Evolutionary conservation across 2,113 vertebrate genomes (phyloP), one percentile per base, ranked within the genome.

Genomic region (Morone saxatilis): DNA sequence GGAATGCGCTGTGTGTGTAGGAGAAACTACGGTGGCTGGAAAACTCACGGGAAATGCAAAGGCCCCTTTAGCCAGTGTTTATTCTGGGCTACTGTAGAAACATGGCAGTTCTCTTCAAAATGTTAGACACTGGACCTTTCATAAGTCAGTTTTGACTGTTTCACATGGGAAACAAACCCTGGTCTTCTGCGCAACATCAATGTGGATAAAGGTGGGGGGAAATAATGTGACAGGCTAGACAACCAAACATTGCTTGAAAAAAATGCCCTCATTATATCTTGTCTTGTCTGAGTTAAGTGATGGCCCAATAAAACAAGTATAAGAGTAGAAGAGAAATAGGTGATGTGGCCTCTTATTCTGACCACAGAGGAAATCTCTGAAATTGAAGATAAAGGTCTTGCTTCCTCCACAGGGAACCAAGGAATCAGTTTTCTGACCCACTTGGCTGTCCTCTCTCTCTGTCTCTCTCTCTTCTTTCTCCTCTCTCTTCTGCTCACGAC

Each of bases 381-480:
- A 90, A 92, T 81, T 90, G 81, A 83, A 90, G 85, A 94, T 86
- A 92, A 91, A 88, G 84, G 89, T 88, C 91, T 82, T 80, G 80
- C 81, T 88, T 59, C 84, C 71, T 88, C 88, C 78, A 80, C 43
- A 59, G 80, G 86, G 90, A 93, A 81, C 71, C 22, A 79, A 81
- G 70, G 76, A 92, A 87, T 90, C 79, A 47, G 86, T 82, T 91
- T 84, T 88, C 82, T 93, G 91, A 94, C 92, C 93, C 90, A 93
- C 82, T 94, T 94, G 90, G 81, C 85, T 89, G 80, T 66, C 74
- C 83, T 72, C 77, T 76, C 81, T 43, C 53, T 20, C 48, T 60
- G 65, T 56, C 65, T 54, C 20, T 14, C 60, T 41, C n/a, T 65
- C 59, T 20, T 45, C 47, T n/a, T 13, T 50, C 51, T 25, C 56